phyloP scores from a whole-genome alignment of 2,113 vertebrate genomes.

The Chrysemys picta region DNA sequence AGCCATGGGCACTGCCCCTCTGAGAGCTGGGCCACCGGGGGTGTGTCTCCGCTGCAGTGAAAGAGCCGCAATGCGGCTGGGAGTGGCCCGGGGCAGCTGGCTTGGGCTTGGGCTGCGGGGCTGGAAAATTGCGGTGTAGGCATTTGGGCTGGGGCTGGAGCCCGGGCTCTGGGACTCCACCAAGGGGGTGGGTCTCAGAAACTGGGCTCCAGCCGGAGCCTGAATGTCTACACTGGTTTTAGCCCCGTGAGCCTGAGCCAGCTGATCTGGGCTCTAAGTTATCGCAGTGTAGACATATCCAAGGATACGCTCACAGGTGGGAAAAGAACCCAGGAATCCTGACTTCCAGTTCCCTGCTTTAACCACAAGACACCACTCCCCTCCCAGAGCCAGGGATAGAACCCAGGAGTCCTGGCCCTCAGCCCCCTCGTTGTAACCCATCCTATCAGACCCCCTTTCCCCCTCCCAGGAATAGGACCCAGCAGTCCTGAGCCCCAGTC shows the following conservation, averaged over 20 bases:
- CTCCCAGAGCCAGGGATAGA: too few species aligned
- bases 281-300: too few species aligned
- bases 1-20: too few species aligned
- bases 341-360: not conserved
- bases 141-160: not conserved
- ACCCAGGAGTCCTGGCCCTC: not conserved
- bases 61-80: too few species aligned
- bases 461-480: not conserved
- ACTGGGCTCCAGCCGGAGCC: not conserved
- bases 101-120: too few species aligned
- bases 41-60: too few species aligned
- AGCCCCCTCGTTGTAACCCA: not conserved
- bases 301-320: not conserved
- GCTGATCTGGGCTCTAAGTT: not conserved
- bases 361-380: not conserved
- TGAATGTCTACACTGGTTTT: not conserved
- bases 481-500: not conserved
- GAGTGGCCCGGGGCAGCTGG: too few species aligned
- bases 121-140: too few species aligned
- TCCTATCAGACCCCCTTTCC: too few species aligned
- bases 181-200: too few species aligned
- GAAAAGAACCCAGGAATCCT: not conserved
- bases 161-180: not conserved
- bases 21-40: too few species aligned
- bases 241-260: not conserved